Evolutionary conservation across 2,797 vertebrate genomes (phyloP).

Genomic region (Phoebastria nigripes): DNA sequence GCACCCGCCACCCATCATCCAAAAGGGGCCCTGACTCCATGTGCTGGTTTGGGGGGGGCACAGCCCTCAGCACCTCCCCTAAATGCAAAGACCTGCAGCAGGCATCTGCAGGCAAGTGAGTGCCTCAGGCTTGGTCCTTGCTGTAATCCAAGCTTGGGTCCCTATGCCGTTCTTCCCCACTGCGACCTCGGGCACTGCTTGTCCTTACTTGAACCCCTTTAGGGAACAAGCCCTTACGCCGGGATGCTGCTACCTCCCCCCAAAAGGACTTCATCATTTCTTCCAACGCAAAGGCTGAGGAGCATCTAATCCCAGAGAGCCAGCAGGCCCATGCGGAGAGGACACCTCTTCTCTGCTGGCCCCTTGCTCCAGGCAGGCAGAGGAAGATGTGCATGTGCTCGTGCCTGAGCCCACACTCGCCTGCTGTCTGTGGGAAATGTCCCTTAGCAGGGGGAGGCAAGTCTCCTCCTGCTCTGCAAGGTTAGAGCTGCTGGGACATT

Average conservation of each 20-base stretch:
- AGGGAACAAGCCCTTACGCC: not conserved
- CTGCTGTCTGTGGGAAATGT: not conserved
- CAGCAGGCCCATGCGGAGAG: not conserved
- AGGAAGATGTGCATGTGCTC: not conserved
- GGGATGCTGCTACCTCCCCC: not conserved
- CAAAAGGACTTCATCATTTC: not conserved
- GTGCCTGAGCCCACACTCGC: accelerated
- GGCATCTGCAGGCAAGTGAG: not conserved
- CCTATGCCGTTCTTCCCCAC: not conserved
- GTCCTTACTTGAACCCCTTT: not conserved
- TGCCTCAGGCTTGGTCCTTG: not conserved
- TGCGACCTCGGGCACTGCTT: not conserved
- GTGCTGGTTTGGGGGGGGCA: not conserved
- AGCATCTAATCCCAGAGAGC: not conserved
- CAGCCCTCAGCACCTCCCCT: not conserved
- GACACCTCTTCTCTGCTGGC: not conserved
- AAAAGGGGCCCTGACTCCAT: not conserved
- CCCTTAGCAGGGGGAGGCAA: not conserved
- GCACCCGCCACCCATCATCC: accelerated
- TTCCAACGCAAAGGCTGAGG: not conserved
- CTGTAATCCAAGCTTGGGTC: not conserved
- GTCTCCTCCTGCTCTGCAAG: not conserved
- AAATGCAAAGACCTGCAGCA: not conserved
- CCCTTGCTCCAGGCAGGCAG: not conserved
- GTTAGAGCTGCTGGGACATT: conserved; percentile 31